Percentiles rank a stretch among this genome's conserved stretches.
phyloP scores from a whole-genome alignment of 2,888 invertebrate species.

The Epistrophe grossulariae region DNA sequence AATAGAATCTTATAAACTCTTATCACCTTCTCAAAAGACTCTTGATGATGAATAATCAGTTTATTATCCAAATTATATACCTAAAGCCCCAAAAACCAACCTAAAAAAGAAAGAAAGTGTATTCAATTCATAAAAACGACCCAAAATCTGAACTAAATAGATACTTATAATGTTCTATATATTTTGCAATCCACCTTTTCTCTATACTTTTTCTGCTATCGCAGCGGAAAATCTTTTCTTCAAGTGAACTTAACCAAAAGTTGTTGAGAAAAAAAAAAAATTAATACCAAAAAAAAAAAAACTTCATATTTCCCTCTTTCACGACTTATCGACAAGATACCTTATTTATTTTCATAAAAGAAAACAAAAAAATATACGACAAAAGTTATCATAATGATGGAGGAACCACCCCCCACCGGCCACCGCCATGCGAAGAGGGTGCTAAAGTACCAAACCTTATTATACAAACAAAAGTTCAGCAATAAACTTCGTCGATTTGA shows the following conservation, averaged over 20 bases:
- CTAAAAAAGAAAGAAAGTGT: not conserved
- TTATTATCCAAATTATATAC: constrained; percentile 47
- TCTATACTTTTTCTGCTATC: constrained; percentile 12
- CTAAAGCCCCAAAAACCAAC: constrained; percentile 7
- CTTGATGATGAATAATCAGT: constrained; percentile 27
- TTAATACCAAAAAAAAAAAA: not conserved
- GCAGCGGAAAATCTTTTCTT: constrained; percentile 42
- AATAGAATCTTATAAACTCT: not conserved
- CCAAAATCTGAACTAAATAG: constrained; percentile 33
- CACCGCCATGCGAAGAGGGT: constrained; percentile 50
- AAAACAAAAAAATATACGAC: constrained; percentile 11
- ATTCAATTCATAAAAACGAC: constrained; percentile 38
- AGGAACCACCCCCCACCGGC: not conserved
- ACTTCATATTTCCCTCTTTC: not conserved
- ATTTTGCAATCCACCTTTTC: constrained; percentile 34
- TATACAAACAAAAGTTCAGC: constrained; percentile 73
- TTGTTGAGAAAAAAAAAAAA: constrained; percentile 31
- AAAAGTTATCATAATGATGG: constrained; percentile 66
- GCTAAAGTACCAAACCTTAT: constrained; percentile 70
- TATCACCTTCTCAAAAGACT: not conserved
- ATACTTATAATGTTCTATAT: constrained; percentile 24
- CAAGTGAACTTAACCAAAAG: constrained; percentile 66
- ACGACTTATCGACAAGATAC: constrained; percentile 34
- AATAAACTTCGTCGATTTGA: constrained; percentile 73
- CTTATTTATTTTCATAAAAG: constrained; percentile 34